These are phyloP conservation scores for Panopea generosa DNA, from an alignment of 2,888 invertebrate species.

Conservation along the genomic window DNA sequence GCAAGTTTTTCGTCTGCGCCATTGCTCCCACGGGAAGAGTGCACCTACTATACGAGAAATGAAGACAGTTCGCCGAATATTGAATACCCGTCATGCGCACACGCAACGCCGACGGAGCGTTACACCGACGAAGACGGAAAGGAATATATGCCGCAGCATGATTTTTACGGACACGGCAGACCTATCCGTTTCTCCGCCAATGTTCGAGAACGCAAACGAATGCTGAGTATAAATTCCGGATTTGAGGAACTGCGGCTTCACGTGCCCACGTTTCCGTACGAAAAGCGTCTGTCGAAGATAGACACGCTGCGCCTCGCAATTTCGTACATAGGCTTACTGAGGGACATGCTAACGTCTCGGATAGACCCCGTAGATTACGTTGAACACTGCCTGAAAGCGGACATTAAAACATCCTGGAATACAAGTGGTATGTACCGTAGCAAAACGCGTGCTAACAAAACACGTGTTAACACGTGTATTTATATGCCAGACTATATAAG, in stretches of 20 bases:
- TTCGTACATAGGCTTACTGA: slow-evolving; percentile 95
- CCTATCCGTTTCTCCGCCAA: slow-evolving; percentile 95
- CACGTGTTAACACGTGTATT: background rate
- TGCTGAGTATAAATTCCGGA: slow-evolving; percentile 97
- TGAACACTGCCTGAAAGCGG: slow-evolving; percentile 92
- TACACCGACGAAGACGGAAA: slow-evolving; percentile 45
- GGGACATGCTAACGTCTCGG: slow-evolving; percentile 89
- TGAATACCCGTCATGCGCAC: slow-evolving; percentile 54
- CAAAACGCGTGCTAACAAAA: no score
- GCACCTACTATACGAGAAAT: slow-evolving; percentile 5
- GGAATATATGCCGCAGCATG: slow-evolving; percentile 21
- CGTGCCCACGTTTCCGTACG: slow-evolving; percentile 99
- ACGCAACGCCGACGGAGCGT: slow-evolving; percentile 25
- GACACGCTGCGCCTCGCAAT: slow-evolving; percentile 98
- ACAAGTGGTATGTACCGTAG: slow-evolving; percentile 94
- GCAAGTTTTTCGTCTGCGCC: slow-evolving; percentile 10
- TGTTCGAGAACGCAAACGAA: slow-evolving; percentile 97
- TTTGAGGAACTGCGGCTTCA: slow-evolving; percentile 99
- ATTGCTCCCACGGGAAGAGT: background rate
- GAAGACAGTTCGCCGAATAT: slow-evolving; percentile 15
- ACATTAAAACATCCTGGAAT: slow-evolving; percentile 94
- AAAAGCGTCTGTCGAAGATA: slow-evolving; percentile 98
- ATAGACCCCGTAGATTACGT: slow-evolving; percentile 97
- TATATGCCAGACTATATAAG: no score
- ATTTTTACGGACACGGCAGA: slow-evolving; percentile 33